Percentiles rank a stretch among this genome's conserved stretches.
Conservation (phyloP, 2,113 vertebrate genomes). For the Solea solea region DNA sequence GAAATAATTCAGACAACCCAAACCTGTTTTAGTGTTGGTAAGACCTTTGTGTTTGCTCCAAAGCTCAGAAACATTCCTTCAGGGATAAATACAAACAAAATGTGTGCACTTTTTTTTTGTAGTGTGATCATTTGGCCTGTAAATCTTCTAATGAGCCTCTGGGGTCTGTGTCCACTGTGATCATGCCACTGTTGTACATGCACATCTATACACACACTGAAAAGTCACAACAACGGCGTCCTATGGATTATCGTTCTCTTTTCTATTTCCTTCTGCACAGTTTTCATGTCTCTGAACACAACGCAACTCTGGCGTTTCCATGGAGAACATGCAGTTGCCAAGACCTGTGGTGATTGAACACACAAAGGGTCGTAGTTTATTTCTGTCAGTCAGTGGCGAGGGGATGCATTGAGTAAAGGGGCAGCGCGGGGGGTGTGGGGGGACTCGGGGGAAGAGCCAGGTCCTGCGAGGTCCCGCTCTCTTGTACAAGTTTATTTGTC, state of each 20-base stretch:
- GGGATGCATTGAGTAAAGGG: constrained; percentile 21
- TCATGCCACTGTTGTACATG: constrained; percentile 8
- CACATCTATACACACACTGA: constrained; percentile 23
- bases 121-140: constrained; percentile 16
- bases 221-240: constrained; percentile 42
- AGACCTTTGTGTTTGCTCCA: constrained; percentile 21
- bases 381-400: constrained; percentile 61
- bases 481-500: constrained; percentile 66
- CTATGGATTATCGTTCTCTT: constrained; percentile 38
- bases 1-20: constrained; percentile 5
- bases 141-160: constrained; percentile 52
- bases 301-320: constrained; percentile 68
- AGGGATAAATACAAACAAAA: constrained; percentile 30
- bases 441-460: neutral
- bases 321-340: constrained; percentile 77
- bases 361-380: constrained; percentile 72
- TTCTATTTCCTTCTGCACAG: constrained; percentile 40
- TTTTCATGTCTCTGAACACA: constrained; percentile 51
- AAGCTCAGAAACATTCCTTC: constrained; percentile 30
- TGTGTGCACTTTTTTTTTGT: constrained; percentile 8
- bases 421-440: neutral
- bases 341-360: constrained; percentile 58
- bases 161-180: constrained; percentile 14
- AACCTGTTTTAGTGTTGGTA: constrained; percentile 18
- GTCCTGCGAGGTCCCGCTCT: constrained; percentile 35